phyloP scores from a whole-genome alignment of 37 sponge, comb jelly and placozoan species.

The Crambe crambe region DNA sequence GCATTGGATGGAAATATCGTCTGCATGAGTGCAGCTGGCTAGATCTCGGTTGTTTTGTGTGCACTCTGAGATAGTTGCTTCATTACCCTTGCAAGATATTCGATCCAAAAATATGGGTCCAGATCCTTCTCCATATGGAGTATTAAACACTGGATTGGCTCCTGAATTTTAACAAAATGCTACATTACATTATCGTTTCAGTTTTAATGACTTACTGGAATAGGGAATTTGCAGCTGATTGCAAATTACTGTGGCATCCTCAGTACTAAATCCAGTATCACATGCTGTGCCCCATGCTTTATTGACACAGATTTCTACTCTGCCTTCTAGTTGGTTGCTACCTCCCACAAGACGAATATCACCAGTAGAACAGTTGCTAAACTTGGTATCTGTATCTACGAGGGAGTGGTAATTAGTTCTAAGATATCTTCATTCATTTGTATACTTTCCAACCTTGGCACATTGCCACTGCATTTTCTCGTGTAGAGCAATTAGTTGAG shows the following conservation, averaged over 20 bases:
- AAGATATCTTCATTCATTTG: background rate
- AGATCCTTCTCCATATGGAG: slow-evolving; percentile 17
- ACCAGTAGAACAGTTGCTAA: slow-evolving; percentile 15
- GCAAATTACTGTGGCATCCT: slow-evolving; percentile 48
- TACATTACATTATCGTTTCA: background rate
- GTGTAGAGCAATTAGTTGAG: background rate
- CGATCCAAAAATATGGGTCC: slow-evolving; percentile 33
- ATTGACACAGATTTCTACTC: slow-evolving; percentile 44
- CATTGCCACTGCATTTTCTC: background rate
- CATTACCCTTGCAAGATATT: slow-evolving; percentile 24
- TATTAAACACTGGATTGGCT: background rate
- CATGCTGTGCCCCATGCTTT: slow-evolving; percentile 45
- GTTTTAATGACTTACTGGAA: background rate
- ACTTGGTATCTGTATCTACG: background rate
- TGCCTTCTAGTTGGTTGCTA: slow-evolving; percentile 11
- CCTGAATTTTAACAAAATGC: background rate
- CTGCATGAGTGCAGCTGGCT: background rate
- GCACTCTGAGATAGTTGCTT: slow-evolving; percentile 28
- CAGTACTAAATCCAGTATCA: slow-evolving; percentile 23
- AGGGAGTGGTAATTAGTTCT: background rate
- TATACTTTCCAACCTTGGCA: background rate
- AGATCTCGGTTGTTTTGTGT: background rate
- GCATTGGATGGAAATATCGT: slow-evolving; percentile 18
- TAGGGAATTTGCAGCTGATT: slow-evolving; percentile 13
- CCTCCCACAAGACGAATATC: slow-evolving; percentile 30